Conservation (phyloP, 2,888 invertebrate genomes). For the Acronicta alni region DNA sequence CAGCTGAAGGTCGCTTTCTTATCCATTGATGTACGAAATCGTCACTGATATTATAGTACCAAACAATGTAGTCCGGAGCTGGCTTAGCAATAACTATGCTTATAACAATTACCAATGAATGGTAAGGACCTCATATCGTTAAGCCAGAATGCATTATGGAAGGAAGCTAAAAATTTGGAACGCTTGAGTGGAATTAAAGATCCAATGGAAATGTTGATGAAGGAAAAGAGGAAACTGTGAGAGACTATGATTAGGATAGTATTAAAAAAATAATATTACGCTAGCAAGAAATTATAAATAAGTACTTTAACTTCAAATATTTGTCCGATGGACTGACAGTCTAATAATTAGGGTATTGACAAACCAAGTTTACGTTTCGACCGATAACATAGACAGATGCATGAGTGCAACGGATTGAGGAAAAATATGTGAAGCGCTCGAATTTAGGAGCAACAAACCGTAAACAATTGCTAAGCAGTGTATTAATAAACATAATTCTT, state of each 20-base stretch:
- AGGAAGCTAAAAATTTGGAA: too few species aligned
- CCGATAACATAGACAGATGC: constrained; percentile 57
- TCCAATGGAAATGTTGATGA: too few species aligned
- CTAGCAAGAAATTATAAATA: constrained; percentile 1
- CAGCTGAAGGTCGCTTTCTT: constrained; percentile 8
- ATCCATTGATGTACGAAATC: too few species aligned
- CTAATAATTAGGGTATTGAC: constrained; percentile 42
- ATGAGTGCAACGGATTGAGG: constrained; percentile 76
- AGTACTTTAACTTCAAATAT: neutral
- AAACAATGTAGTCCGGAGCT: too few species aligned
- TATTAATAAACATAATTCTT: constrained; percentile 58
- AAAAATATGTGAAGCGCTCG: constrained; percentile 64
- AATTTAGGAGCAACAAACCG: constrained; percentile 54
- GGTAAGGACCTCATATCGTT: too few species aligned
- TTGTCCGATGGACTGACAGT: constrained; percentile 18
- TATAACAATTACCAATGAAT: too few species aligned
- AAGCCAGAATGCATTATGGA: too few species aligned
- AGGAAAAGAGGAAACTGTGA: too few species aligned
- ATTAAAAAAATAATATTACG: too few species aligned
- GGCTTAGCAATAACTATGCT: too few species aligned
- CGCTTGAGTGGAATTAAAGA: too few species aligned
- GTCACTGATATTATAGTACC: too few species aligned
- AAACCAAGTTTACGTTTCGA: constrained; percentile 48
- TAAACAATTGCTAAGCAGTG: constrained; percentile 58
- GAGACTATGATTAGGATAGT: constrained; percentile 10